Conservation (phyloP, 2,797 vertebrate species). For the Rhinella marina region DNA sequence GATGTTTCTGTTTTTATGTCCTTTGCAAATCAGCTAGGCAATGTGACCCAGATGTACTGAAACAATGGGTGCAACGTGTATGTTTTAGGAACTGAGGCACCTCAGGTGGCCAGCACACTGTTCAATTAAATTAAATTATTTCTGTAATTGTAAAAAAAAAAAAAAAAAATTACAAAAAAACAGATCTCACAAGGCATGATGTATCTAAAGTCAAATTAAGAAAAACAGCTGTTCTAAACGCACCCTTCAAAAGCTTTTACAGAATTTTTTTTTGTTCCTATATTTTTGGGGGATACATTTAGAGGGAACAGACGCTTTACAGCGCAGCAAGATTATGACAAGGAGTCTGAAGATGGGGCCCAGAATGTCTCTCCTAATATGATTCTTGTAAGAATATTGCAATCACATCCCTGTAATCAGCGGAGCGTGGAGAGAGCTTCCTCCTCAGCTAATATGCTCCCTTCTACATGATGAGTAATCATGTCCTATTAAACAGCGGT, state of each 20-base stretch:
- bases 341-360: constrained; percentile 82
- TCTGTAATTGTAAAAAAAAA: constrained; percentile 27
- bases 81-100: constrained; percentile 9
- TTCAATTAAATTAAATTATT: constrained; percentile 47
- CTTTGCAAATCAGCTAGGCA: constrained; percentile 27
- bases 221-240: constrained; percentile 27
- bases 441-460: constrained; percentile 83
- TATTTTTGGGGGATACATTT: constrained; percentile 52
- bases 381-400: constrained; percentile 79
- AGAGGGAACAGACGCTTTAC: constrained; percentile 68
- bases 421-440: constrained; percentile 79
- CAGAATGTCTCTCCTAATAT: constrained; percentile 79
- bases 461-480: constrained; percentile 85
- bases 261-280: constrained; percentile 24
- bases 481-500: constrained; percentile 85
- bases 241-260: constrained; percentile 33
- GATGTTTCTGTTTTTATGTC: constrained; percentile 19
- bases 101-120: constrained; percentile 7
- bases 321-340: constrained; percentile 86
- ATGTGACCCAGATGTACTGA: constrained; percentile 44
- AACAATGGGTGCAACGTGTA: constrained; percentile 29
- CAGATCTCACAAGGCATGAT: constrained; percentile 42
- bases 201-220: background rate
- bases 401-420: constrained; percentile 81
- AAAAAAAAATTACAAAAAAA: background rate